These are phyloP conservation scores for Camptogramma bilineatum DNA, from an alignment of 2,888 invertebrate genomes.

Conservation along the genomic window DNA sequence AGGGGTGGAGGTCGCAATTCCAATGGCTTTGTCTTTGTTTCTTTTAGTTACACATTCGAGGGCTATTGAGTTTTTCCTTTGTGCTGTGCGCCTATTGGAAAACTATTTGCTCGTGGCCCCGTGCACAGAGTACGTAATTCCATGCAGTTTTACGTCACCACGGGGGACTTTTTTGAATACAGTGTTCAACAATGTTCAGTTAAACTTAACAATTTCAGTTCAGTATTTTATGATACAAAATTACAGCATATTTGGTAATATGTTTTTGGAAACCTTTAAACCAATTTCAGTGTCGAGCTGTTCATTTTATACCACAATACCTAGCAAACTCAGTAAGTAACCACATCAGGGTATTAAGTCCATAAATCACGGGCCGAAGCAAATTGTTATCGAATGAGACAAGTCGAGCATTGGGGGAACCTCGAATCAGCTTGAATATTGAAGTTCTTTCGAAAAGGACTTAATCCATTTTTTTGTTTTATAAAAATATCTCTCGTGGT, in stretches of 20 bases:
- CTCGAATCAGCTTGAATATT: constrained; percentile 36
- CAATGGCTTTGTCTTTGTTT: constrained; percentile 39
- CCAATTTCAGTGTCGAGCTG: background rate
- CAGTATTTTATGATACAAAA: background rate
- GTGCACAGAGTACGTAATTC: constrained; percentile 2
- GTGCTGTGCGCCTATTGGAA: constrained; percentile 29
- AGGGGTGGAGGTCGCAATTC: constrained; percentile 40
- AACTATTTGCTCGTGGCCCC: constrained; percentile 18
- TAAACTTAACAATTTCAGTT: no score
- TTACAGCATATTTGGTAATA: background rate
- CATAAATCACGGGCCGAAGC: constrained; percentile 72
- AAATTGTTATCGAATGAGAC: constrained; percentile 69
- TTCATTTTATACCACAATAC: constrained; percentile 44
- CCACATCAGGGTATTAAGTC: constrained; percentile 58
- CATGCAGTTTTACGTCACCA: background rate
- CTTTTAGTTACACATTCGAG: constrained; percentile 32
- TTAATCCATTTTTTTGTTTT: background rate
- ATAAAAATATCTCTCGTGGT: background rate
- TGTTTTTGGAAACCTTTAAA: background rate
- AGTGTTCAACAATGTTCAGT: background rate
- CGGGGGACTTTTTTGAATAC: background rate
- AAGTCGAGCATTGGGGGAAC: constrained; percentile 36
- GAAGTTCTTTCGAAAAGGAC: constrained; percentile 14
- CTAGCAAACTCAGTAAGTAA: constrained; percentile 52
- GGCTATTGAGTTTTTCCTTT: constrained; percentile 33